Conservation (phyloP, 2,113 vertebrate species). For the Cyanoramphus novaezelandiae region DNA sequence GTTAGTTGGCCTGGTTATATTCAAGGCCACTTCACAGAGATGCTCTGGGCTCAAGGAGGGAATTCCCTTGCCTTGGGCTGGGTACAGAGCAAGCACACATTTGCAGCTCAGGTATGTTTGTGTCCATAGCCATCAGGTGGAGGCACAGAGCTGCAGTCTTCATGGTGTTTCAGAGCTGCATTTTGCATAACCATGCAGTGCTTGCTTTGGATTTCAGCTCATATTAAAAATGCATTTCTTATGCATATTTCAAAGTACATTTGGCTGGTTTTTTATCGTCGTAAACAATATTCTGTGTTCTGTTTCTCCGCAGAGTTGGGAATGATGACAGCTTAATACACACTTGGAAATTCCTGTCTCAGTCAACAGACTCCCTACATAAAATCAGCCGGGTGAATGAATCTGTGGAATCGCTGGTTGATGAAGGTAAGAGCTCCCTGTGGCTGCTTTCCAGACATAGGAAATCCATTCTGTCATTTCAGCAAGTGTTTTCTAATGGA, state of each 20-base stretch:
- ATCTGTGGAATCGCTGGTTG: conserved; percentile 91
- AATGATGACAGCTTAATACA: conserved; percentile 88
- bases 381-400: conserved; percentile 92
- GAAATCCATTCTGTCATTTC: not conserved
- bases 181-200: not conserved
- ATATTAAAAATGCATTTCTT: not conserved
- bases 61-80: not conserved
- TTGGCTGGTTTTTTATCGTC: not conserved
- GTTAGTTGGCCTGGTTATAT: not conserved
- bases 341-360: conserved; percentile 88
- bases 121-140: not conserved
- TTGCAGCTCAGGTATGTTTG: not conserved
- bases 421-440: conserved; percentile 84
- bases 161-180: not conserved
- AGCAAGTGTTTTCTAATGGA: not conserved
- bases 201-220: not conserved
- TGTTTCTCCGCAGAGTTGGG: conserved; percentile 79
- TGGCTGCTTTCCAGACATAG: not conserved
- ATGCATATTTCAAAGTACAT: not conserved
- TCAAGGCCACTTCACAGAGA: not conserved
- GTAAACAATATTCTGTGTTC: not conserved
- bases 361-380: conserved; percentile 94
- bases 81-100: not conserved
- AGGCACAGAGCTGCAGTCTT: not conserved
- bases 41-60: not conserved